Percentiles rank a stretch among this genome's conserved stretches.
Conservation (phyloP, 2,113 vertebrate species). For the Nesospiza acunhae region DNA sequence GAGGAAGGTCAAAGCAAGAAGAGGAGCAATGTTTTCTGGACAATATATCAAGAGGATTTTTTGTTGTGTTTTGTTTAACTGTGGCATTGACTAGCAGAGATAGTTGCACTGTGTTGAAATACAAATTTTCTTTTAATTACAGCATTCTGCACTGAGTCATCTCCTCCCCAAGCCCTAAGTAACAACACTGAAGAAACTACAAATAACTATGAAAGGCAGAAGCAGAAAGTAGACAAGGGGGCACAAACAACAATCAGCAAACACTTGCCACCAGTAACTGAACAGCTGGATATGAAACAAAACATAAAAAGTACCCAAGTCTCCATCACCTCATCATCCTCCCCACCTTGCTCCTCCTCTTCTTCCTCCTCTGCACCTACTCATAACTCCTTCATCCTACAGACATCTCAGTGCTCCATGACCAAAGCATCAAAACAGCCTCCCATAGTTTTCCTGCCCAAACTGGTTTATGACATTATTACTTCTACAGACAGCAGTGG, state of each 20-base stretch:
- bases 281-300: constrained; percentile 56
- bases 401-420: constrained; percentile 84
- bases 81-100: background rate
- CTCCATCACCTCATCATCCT: constrained; percentile 42
- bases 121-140: constrained; percentile 50
- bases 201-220: constrained; percentile 50
- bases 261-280: constrained; percentile 35
- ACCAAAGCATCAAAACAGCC: constrained; percentile 83
- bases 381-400: constrained; percentile 57
- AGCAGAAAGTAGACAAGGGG: constrained; percentile 44
- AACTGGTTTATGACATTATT: constrained; percentile 87
- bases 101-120: background rate
- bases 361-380: constrained; percentile 75
- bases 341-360: constrained; percentile 75
- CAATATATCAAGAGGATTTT: background rate
- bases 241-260: constrained; percentile 31
- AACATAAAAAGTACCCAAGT: constrained; percentile 43
- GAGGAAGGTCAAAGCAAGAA: background rate
- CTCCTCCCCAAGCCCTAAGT: constrained; percentile 7
- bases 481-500: constrained; percentile 87
- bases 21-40: background rate
- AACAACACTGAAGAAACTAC: constrained; percentile 55
- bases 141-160: constrained; percentile 60
- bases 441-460: constrained; percentile 90
- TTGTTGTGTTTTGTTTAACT: background rate